Evolutionary conservation across 2,113 vertebrate species (phyloP), one percentile per base, ranked within the genome.

Genomic region (Lepidothrix coronata): DNA sequence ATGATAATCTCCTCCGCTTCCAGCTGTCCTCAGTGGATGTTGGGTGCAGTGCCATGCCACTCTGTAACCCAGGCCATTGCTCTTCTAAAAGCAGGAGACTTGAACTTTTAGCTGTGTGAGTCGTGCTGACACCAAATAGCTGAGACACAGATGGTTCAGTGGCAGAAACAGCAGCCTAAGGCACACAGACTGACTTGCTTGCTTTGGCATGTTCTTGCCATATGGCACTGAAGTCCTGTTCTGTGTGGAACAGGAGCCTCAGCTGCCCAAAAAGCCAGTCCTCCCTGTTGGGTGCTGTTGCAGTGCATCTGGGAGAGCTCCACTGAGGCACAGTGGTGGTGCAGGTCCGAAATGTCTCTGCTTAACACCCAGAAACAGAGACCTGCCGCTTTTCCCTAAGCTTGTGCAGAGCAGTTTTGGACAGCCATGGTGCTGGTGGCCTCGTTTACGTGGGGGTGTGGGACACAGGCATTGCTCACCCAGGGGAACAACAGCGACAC

Each of bases 401-500:
- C 68, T 31, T 39, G 24, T 63, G 30, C 49, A 22, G 30, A 33
- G 6, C 7, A 20, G 15, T 25, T 48, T 2, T 5, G 33, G 25
- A 27, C 48, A 67, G 19, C 59, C 7, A 0, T 33, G 59, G 28
- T 58, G 46, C 33, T 51, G 55, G 8, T 67, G 75, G 30, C 49
- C 57, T 63, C 16, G 2, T 58, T 68, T 31, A 6, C 33, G 0
- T 1, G n/a, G 59, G 33, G 58, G 7, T 67, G n/a, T 79, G 52
- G 33, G 67, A 21, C 21, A 1, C 0, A 22, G 24, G 12, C 70
- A 14, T 17, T 75, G 58, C 25, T 68, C 35, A 30, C 22, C 66
- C 10, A 41, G n/a, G 46, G 31, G 25, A 44, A 27, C 22, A 48
- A 7, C 0, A 2, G 61, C 1, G 0, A 11, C 1, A 0, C 75